Conservation (phyloP, 1,140 invertebrate genomes). For the Aphidius ervi region DNA sequence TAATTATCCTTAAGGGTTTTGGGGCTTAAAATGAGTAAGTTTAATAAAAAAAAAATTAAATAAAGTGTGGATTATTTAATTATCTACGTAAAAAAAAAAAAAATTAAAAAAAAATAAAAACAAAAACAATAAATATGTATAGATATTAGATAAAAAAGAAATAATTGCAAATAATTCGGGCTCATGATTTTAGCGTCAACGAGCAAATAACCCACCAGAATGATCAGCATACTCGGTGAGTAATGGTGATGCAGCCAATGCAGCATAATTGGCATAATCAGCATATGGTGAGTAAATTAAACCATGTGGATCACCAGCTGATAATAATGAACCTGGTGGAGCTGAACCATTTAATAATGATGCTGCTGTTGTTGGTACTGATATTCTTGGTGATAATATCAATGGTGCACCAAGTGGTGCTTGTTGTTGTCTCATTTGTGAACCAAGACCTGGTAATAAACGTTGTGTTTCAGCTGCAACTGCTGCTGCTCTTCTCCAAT, state of each 20-base stretch:
- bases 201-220: constrained; percentile 92
- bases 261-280: constrained; percentile 85
- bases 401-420: constrained; percentile 77
- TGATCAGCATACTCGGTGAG: constrained; percentile 85
- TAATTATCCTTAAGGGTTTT: constrained; percentile 31
- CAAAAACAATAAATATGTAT: constrained; percentile 20
- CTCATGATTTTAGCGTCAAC: constrained; percentile 52
- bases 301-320: constrained; percentile 60
- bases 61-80: constrained; percentile 35
- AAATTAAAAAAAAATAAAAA: constrained; percentile 28
- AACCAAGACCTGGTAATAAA: constrained; percentile 62
- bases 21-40: constrained; percentile 23
- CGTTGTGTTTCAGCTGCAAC: constrained; percentile 72
- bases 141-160: constrained; percentile 16
- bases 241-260: constrained; percentile 74
- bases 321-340: constrained; percentile 62
- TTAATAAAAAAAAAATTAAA: constrained; percentile 8
- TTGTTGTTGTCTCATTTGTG: constrained; percentile 63
- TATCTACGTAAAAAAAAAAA: constrained; percentile 25
- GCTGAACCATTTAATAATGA: constrained; percentile 69
- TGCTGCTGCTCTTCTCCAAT: constrained; percentile 71
- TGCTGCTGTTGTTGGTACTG: constrained; percentile 72
- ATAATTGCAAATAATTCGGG: constrained; percentile 20
- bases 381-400: constrained; percentile 82
- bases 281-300: constrained; percentile 74